These are phyloP conservation scores for Tipula lateralis DNA, from an alignment of 2,888 invertebrate genomes.

Conservation along the genomic window DNA sequence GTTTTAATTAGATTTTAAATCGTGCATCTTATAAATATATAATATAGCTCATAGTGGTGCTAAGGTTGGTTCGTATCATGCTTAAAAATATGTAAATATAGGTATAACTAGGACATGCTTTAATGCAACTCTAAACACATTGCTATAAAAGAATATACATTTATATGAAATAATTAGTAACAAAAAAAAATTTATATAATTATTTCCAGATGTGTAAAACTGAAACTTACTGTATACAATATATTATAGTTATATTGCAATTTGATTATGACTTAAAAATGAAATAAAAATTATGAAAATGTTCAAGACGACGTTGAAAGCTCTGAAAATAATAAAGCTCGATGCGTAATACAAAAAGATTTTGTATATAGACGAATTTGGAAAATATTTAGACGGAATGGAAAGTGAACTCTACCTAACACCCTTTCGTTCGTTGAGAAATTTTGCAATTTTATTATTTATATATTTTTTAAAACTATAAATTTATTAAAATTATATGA, in stretches of 20 bases:
- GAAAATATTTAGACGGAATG: background rate
- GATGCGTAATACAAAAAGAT: too few relatives aligned
- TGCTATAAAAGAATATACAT: constrained; percentile 1
- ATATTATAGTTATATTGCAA: background rate
- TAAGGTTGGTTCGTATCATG: background rate
- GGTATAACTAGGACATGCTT: background rate
- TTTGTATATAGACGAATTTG: background rate
- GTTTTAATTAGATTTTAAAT: background rate
- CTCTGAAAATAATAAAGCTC: background rate
- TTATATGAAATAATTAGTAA: background rate
- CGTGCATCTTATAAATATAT: background rate
- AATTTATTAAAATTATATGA: background rate
- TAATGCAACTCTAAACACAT: background rate
- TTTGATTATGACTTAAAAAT: background rate
- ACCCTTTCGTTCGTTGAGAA: background rate
- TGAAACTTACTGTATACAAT: background rate
- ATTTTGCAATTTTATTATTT: constrained; percentile 12
- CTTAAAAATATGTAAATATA: background rate
- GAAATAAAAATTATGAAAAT: background rate
- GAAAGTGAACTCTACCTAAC: background rate
- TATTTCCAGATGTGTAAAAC: background rate
- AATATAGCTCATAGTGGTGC: background rate
- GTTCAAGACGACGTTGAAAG: background rate
- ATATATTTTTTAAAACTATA: background rate
- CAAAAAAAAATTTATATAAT: background rate